Percentiles rank a stretch among this genome's conserved stretches.
These are phyloP conservation scores for Nowickia ferox DNA, from an alignment of 2,888 invertebrate genomes.

Conservation along the genomic window DNA sequence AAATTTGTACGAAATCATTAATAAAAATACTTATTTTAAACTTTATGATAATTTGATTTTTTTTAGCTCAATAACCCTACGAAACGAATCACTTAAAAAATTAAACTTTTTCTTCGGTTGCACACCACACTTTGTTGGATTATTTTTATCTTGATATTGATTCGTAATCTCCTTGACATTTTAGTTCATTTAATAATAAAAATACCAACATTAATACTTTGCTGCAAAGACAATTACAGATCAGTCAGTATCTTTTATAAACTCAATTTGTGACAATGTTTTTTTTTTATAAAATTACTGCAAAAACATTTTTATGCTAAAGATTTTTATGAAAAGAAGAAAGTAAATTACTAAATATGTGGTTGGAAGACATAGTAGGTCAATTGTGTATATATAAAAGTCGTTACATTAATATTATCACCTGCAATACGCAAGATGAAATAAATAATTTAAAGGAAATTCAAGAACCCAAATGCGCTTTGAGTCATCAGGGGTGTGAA, in stretches of 20 bases:
- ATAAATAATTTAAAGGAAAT: constrained; percentile 11
- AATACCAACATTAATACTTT: neutral
- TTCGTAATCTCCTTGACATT: constrained; percentile 21
- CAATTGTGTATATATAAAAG: constrained; percentile 28
- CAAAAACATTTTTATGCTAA: neutral
- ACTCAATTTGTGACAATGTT: neutral
- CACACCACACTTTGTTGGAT: neutral
- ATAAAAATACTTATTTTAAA: neutral
- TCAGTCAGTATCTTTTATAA: constrained; percentile 6
- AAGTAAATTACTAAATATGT: neutral
- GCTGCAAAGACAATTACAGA: neutral
- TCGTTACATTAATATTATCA: constrained; percentile 46
- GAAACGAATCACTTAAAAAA: neutral
- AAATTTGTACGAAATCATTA: neutral
- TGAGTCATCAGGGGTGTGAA: constrained; percentile 34
- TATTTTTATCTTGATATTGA: constrained; percentile 30
- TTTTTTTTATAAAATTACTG: neutral
- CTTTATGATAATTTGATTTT: no score
- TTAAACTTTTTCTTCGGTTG: neutral
- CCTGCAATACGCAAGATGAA: neutral
- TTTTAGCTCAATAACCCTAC: no score
- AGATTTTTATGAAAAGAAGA: neutral
- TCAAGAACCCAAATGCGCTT: constrained; percentile 14
- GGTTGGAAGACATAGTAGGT: neutral
- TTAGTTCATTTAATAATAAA: neutral